Percentiles rank a stretch among this genome's conserved stretches.
Evolutionary conservation across 1,140 invertebrate species (phyloP).

Genomic region (Pseudomyrmex sp.): DNA sequence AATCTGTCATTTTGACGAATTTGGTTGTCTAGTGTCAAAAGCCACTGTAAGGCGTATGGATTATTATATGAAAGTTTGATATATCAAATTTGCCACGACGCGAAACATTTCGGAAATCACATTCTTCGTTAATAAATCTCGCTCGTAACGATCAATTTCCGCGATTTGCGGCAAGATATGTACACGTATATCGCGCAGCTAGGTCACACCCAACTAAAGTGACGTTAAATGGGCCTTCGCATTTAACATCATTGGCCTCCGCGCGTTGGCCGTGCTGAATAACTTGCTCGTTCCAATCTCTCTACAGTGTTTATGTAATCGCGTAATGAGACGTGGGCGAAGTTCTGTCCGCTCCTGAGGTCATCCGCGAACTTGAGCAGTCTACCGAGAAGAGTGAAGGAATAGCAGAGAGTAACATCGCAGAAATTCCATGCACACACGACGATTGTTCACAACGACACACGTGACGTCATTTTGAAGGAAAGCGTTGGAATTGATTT

Average conservation of each 20-base stretch:
- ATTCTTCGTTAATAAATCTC: background rate
- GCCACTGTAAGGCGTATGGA: no score
- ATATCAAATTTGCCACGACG: no score
- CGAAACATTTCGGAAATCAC: background rate
- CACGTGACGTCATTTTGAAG: no score
- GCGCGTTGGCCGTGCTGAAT: conserved; percentile 59
- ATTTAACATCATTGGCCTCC: conserved; percentile 70
- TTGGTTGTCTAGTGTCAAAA: no score
- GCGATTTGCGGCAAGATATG: conserved; percentile 14
- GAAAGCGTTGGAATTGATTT: no score
- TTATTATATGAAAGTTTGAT: no score
- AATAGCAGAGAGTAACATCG: background rate
- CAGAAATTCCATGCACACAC: background rate
- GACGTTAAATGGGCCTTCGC: conserved; percentile 70
- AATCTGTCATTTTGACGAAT: no score
- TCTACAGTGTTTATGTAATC: conserved; percentile 73
- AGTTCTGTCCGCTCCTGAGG: conserved; percentile 53
- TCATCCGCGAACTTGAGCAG: conserved; percentile 2
- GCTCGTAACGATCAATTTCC: conserved; percentile 10
- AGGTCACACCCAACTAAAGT: conserved; percentile 70
- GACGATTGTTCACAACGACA: no score
- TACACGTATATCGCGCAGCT: conserved; percentile 38
- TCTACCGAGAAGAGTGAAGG: background rate
- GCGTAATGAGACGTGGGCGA: conserved; percentile 74
- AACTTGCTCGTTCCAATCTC: conserved; percentile 63